Percentiles rank a stretch among this genome's conserved stretches.
Evolutionary conservation across 2,113 vertebrate genomes (phyloP).

Genomic region (Centropus bengalensis): DNA sequence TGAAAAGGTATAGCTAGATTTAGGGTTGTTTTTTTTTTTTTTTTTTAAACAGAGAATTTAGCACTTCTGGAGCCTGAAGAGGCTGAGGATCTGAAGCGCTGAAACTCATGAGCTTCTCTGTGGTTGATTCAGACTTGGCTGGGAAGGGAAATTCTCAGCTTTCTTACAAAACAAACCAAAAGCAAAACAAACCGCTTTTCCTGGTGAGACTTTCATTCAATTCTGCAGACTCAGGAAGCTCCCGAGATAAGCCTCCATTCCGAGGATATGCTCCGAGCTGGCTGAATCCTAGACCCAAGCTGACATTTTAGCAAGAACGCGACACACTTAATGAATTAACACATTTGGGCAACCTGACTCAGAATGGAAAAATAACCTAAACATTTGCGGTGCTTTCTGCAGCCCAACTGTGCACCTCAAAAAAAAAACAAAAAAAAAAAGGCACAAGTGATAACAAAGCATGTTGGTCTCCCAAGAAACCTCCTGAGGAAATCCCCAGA

Average conservation of each 20-base stretch:
- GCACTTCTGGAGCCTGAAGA: neutral
- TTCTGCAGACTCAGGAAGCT: conserved; percentile 69
- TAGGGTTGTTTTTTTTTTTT: neutral
- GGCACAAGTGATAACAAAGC: neutral
- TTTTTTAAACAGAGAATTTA: neutral
- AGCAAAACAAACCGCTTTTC: conserved; percentile 70
- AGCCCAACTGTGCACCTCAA: neutral
- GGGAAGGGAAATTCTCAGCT: conserved; percentile 68
- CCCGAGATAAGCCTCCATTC: conserved; percentile 38
- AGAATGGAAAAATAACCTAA: neutral
- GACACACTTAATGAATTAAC: neutral
- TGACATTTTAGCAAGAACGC: neutral
- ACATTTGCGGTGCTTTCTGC: neutral
- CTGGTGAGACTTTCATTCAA: conserved; percentile 72
- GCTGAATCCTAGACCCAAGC: neutral
- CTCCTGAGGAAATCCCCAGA: neutral
- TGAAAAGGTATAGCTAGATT: neutral
- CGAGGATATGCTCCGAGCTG: neutral
- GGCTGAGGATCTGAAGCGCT: neutral
- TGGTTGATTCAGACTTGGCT: neutral
- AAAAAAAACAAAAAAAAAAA: neutral
- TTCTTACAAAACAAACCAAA: conserved; percentile 67
- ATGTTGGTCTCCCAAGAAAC: neutral
- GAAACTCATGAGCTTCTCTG: neutral
- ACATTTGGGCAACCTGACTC: neutral